Conservation (phyloP, 2,888 invertebrate genomes). For the Lochmaea crataegi region DNA sequence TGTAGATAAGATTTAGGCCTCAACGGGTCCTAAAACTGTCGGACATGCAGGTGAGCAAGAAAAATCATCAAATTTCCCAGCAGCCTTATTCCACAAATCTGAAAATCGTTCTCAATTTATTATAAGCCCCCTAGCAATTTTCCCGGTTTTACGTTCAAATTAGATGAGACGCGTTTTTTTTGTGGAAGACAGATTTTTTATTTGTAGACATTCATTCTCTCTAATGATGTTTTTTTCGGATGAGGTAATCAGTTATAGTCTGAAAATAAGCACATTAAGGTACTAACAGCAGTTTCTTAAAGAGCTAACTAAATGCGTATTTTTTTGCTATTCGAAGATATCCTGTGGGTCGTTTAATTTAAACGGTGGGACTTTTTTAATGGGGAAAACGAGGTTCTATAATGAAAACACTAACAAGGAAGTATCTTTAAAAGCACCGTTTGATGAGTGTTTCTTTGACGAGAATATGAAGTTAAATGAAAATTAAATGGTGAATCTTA, state of each 20-base stretch:
- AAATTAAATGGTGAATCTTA: not conserved
- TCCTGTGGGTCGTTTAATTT: constrained; percentile 24
- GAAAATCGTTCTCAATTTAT: constrained; percentile 30
- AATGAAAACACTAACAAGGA: constrained; percentile 6
- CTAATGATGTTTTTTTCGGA: constrained; percentile 31
- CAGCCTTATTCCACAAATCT: constrained; percentile 25
- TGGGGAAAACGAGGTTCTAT: constrained; percentile 9
- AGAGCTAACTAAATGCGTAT: constrained; percentile 25
- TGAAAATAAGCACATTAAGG: constrained; percentile 25
- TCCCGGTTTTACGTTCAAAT: constrained; percentile 33
- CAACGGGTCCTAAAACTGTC: constrained; percentile 1
- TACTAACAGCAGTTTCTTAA: constrained; percentile 20
- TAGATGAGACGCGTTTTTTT: constrained; percentile 28
- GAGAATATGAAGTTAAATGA: not conserved
- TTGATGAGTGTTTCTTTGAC: not conserved
- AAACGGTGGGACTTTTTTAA: constrained; percentile 11
- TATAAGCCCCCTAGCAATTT: constrained; percentile 26
- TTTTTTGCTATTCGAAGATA: constrained; percentile 11
- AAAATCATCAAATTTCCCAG: constrained; percentile 31
- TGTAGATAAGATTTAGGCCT: too few relatives aligned
- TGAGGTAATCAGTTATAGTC: constrained; percentile 26
- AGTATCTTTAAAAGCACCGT: not conserved
- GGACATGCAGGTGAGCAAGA: constrained; percentile 27
- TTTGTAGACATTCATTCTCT: constrained; percentile 27
- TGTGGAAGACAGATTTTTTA: constrained; percentile 25